Evolutionary conservation across 2,888 invertebrate species (phyloP).

Genomic region (Perdita meconis): DNA sequence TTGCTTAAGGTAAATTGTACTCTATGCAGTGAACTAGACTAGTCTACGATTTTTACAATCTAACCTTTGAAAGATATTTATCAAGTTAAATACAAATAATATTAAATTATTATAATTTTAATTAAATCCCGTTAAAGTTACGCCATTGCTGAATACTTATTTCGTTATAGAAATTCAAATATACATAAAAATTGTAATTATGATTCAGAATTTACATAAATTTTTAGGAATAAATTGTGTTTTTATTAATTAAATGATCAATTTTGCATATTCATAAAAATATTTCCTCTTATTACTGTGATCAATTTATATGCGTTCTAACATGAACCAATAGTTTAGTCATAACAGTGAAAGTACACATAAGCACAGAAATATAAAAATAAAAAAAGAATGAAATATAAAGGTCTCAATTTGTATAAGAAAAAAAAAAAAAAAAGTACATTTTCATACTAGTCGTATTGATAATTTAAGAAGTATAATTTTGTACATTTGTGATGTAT

Average conservation of each 20-base stretch:
- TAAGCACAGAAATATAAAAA: background rate
- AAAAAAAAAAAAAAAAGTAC: conserved; percentile 3
- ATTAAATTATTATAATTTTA: conserved; percentile 13
- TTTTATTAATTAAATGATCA: background rate
- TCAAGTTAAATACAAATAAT: conserved; percentile 16
- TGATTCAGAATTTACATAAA: background rate
- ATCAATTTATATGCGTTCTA: conserved; percentile 15
- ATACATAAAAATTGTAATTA: background rate
- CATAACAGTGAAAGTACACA: background rate
- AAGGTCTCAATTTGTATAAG: conserved; percentile 24
- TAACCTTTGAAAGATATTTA: conserved; percentile 21
- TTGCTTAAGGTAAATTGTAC: conserved; percentile 13
- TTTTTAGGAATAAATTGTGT: conserved; percentile 10
- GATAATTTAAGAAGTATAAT: conserved; percentile 47
- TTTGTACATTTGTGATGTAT: conserved; percentile 52
- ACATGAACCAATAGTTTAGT: background rate
- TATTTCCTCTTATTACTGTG: conserved; percentile 19
- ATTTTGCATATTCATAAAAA: background rate
- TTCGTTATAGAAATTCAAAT: conserved; percentile 4
- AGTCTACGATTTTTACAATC: conserved; percentile 24
- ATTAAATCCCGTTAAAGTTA: background rate
- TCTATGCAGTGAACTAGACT: conserved; percentile 25
- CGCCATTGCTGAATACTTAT: background rate
- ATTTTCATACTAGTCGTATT: conserved; percentile 63
- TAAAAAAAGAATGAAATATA: background rate